phyloP scores from a whole-genome alignment of 92 coral and sea anemone genomes.

The Diadumene lineata region DNA sequence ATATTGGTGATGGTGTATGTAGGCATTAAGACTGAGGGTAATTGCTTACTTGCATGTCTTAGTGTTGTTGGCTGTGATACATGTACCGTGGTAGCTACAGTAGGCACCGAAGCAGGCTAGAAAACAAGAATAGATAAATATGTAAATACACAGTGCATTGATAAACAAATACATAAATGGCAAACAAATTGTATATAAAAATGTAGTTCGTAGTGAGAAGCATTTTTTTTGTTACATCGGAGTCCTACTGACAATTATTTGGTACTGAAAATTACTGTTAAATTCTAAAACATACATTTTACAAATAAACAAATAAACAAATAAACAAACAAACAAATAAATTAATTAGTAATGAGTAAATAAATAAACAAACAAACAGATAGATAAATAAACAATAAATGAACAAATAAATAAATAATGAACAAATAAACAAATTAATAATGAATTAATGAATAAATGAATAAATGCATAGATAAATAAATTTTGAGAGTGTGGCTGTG shows the following conservation, averaged over 20 bases:
- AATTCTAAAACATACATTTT: neutral
- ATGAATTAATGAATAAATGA: no score
- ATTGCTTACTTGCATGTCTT: slow-evolving; percentile 68
- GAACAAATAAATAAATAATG: no score
- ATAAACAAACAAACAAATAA: slow-evolving; percentile 32
- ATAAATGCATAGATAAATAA: no score
- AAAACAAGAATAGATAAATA: neutral
- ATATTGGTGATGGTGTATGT: neutral
- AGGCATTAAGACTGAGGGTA: neutral
- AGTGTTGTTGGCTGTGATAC: slow-evolving; percentile 19
- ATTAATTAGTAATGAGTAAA: no score
- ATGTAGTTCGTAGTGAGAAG: no score
- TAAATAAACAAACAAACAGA: no score
- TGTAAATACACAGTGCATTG: neutral
- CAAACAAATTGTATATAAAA: neutral
- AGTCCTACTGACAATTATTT: no score
- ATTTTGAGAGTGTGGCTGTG: no score
- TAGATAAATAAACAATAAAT: no score
- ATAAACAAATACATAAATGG: no score
- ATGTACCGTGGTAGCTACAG: slow-evolving; percentile 47
- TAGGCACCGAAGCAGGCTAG: slow-evolving; percentile 56
- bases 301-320: slow-evolving; percentile 28
- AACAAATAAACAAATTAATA: no score
- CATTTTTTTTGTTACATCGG: no score
- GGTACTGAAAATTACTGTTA: neutral